These are phyloP conservation scores for Siphamia tubifer DNA, from an alignment of 2,113 vertebrate species.

Conservation along the genomic window DNA sequence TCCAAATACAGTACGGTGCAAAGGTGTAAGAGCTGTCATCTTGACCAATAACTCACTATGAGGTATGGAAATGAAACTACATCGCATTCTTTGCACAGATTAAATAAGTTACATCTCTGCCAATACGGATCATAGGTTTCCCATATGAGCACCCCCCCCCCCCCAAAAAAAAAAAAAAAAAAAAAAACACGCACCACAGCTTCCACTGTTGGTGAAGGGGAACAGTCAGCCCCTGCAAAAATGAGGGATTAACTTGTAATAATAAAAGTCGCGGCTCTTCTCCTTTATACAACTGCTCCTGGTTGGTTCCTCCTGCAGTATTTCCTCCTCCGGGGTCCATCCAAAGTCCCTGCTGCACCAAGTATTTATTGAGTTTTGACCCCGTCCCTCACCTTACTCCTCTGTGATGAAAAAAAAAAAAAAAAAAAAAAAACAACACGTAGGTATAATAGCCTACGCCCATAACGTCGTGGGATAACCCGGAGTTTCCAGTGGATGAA, in stretches of 20 bases:
- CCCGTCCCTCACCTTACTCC: constrained; percentile 69
- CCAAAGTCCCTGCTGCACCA: constrained; percentile 45
- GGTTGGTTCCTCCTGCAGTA: constrained; percentile 23
- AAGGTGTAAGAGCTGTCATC: constrained; percentile 85
- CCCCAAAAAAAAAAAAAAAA: too few relatives aligned
- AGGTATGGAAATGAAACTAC: constrained; percentile 57
- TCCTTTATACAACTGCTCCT: constrained; percentile 13
- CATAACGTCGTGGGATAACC: constrained; percentile 47
- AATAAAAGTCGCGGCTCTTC: constrained; percentile 27
- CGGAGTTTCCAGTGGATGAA: constrained; percentile 51
- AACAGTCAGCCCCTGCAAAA: constrained; percentile 9
- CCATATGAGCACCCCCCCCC: too few relatives aligned
- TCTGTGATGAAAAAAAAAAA: constrained; percentile 57
- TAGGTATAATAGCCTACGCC: constrained; percentile 67
- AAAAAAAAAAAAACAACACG: too few relatives aligned
- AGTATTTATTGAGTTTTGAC: constrained; percentile 69
- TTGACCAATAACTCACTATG: constrained; percentile 50
- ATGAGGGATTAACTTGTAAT: constrained; percentile 29
- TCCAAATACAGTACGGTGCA: constrained; percentile 82
- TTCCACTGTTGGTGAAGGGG: constrained; percentile 17
- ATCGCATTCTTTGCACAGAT: constrained; percentile 42
- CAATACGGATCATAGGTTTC: constrained; percentile 41
- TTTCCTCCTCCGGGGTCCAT: constrained; percentile 59
- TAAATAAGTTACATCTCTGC: constrained; percentile 13
- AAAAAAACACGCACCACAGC: constrained; percentile 15